Evolutionary conservation across 2,888 invertebrate genomes (phyloP).

Genomic region (Orthosia cruda): DNA sequence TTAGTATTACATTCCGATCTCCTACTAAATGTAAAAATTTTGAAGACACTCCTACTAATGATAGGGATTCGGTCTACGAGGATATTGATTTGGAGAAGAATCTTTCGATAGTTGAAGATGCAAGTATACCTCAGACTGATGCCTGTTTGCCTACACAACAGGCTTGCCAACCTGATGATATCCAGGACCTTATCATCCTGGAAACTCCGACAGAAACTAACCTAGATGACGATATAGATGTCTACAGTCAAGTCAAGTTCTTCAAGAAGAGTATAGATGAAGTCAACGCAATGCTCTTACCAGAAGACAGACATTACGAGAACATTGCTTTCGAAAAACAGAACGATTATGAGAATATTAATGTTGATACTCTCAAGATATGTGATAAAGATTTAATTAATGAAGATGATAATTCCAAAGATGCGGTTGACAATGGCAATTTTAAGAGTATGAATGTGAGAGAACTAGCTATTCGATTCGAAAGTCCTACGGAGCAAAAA

Average conservation of each 20-base stretch:
- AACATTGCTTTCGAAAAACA: slow-evolving; percentile 80
- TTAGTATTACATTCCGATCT: slow-evolving; percentile 94
- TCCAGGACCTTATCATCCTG: slow-evolving; percentile 87
- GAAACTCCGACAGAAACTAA: slow-evolving; percentile 91
- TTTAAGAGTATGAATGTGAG: slow-evolving; percentile 91
- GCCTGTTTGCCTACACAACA: slow-evolving; percentile 92
- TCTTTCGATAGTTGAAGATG: slow-evolving; percentile 90
- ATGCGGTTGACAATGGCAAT: slow-evolving; percentile 79
- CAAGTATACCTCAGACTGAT: slow-evolving; percentile 90
- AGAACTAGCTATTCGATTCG: slow-evolving; percentile 93
- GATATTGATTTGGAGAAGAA: slow-evolving; percentile 90
- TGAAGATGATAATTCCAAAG: slow-evolving; percentile 72
- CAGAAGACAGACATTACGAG: slow-evolving; percentile 81
- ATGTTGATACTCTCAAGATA: slow-evolving; percentile 82
- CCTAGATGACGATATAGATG: slow-evolving; percentile 85
- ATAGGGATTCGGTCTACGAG: slow-evolving; percentile 92
- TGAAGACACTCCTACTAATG: slow-evolving; percentile 87
- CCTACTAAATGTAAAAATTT: slow-evolving; percentile 91
- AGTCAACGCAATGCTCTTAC: slow-evolving; percentile 92
- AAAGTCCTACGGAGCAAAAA: slow-evolving; percentile 92
- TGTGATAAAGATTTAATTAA: slow-evolving; percentile 82
- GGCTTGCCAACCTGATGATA: slow-evolving; percentile 90
- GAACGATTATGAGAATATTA: slow-evolving; percentile 85
- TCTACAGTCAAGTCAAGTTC: slow-evolving; percentile 95
- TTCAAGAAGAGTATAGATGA: slow-evolving; percentile 94